Evolutionary conservation across 2,888 invertebrate species (phyloP), one percentile per base, ranked within the genome.

Genomic region (Coecobrya sp.): DNA sequence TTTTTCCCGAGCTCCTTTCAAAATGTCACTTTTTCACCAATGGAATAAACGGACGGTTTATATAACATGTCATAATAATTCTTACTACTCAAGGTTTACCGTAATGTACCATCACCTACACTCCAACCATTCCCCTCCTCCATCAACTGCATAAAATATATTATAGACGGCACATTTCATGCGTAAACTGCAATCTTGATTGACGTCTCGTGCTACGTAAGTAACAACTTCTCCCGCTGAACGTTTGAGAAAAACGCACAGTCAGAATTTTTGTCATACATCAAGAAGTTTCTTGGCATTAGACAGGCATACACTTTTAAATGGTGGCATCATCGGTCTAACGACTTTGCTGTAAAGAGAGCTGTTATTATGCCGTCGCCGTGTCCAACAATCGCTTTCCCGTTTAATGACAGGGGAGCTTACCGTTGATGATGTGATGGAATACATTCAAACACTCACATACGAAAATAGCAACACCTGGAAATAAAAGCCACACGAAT

Each of bases 101-200:
- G 36, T 36, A 36, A 36, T 7, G 7, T 36, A 2, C 73, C 45
- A 52, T n/a, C 76, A 76, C 52, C 49, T 52, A 52, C 73, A 45
- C 52, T 76, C 52, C 16, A 36, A 10, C 70, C 36, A 25, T n/a
- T n/a, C 19, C 25, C 45, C 25, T 36, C 36, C 79, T 52, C 13
- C 82, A n/a, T 86, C 49, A 86, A 65, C 8, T 30, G 70, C 86
- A 55, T 85, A 68, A 68, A 85, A 55, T 55, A 55, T 84, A n/a
- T n/a, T n/a, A 45, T 73, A 27, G n/a, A 86, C 30, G 52, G 70
- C 25, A 76, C 76, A 87, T 73, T 87, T 87, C 87, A 87, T 76
- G 87, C 87, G 73, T 76, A 87, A 87, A 79, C 76, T 87, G 82
- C 86, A 86, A 86, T 87, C 76, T 76, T 87, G 87, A 87, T 87